A percentile compares a stretch with the other conserved stretches of the same genome.
Evolutionary conservation across 2,113 vertebrate species (phyloP).

Genomic region (Herpetotheres cachinnans): DNA sequence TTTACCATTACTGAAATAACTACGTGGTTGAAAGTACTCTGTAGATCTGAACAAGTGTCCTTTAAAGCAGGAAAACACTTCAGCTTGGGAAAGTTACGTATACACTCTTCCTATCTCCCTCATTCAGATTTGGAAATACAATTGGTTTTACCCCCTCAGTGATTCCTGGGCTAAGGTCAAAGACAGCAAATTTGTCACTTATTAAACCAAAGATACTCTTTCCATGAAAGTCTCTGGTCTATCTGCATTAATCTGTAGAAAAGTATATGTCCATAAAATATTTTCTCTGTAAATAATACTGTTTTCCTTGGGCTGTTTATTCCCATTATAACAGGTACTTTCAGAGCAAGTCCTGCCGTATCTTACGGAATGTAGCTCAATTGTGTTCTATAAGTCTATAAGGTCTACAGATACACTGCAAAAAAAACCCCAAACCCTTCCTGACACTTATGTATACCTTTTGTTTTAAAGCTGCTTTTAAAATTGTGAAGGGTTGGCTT

Average conservation of each 20-base stretch:
- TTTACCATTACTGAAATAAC: neutral
- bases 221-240: neutral
- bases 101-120: neutral
- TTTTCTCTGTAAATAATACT: neutral
- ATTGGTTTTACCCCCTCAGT: neutral
- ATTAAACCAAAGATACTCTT: neutral
- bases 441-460: neutral
- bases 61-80: neutral
- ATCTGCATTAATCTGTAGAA: neutral
- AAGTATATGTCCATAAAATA: neutral
- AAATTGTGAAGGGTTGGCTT: slow-evolving; percentile 93
- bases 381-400: neutral
- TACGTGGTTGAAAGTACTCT: neutral
- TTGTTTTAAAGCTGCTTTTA: slow-evolving; percentile 88
- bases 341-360: neutral
- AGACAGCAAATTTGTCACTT: neutral
- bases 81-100: rapidly evolving
- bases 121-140: neutral
- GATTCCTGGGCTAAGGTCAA: neutral
- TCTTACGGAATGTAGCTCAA: neutral
- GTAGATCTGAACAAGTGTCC: neutral
- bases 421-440: neutral
- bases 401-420: neutral
- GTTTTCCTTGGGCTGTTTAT: neutral
- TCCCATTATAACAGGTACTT: neutral